Percentiles rank a stretch among this genome's conserved stretches.
phyloP scores from a whole-genome alignment of 2,113 vertebrate genomes.

The Cyprinodon brontotheroides region DNA sequence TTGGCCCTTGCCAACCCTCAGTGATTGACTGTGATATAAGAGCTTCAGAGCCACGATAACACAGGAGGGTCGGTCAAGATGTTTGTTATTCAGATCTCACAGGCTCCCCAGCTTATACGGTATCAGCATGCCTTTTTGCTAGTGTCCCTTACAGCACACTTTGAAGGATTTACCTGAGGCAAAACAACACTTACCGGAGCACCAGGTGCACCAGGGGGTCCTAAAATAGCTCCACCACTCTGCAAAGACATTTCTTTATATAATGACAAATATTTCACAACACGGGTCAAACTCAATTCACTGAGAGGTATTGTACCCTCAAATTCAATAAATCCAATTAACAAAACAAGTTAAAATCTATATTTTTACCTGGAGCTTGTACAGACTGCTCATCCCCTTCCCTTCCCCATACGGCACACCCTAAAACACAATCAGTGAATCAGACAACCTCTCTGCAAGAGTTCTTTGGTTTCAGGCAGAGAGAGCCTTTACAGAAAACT shows the following conservation, averaged over 20 bases:
- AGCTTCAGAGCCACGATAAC: slow-evolving; percentile 50
- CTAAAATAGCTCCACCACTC: slow-evolving; percentile 83
- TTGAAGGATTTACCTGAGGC: slow-evolving; percentile 61
- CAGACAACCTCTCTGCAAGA: slow-evolving; percentile 17
- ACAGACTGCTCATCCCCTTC: slow-evolving; percentile 96
- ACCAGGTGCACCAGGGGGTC: slow-evolving; percentile 88
- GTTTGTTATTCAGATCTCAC: slow-evolving; percentile 58
- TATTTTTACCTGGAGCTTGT: slow-evolving; percentile 93
- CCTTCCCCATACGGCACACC: slow-evolving; percentile 85
- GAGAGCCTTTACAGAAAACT: slow-evolving; percentile 23
- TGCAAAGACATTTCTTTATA: slow-evolving; percentile 66
- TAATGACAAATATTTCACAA: slow-evolving; percentile 47
- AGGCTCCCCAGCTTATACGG: slow-evolving; percentile 38
- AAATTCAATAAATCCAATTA: slow-evolving; percentile 20
- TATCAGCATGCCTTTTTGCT: slow-evolving; percentile 41
- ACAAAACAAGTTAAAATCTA: slow-evolving; percentile 10
- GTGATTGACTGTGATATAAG: slow-evolving; percentile 51
- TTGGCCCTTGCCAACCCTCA: slow-evolving; percentile 41
- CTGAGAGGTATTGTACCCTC: slow-evolving; percentile 1
- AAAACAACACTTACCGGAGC: slow-evolving; percentile 84
- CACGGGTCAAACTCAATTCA: slow-evolving; percentile 40
- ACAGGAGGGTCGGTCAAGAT: slow-evolving; percentile 38
- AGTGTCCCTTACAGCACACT: slow-evolving; percentile 37
- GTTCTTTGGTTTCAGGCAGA: slow-evolving; percentile 24
- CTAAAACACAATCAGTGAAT: slow-evolving; percentile 76